A percentile compares a stretch with the other conserved stretches of the same genome.
These are phyloP conservation scores for Atrina japonica DNA, from an alignment of 2,888 invertebrate species.

Conservation along the genomic window DNA sequence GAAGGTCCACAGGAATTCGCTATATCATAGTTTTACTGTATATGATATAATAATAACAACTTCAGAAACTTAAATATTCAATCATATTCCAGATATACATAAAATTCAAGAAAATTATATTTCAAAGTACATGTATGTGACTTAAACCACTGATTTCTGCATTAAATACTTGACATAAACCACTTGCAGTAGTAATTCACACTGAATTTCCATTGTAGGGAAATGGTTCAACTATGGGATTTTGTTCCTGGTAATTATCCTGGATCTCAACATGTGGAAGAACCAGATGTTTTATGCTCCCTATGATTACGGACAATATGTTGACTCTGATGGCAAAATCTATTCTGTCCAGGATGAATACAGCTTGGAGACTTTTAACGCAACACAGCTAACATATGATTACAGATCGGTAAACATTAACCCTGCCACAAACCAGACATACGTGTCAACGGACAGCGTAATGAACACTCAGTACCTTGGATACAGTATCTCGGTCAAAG, in stretches of 20 bases:
- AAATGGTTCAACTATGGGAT: slow-evolving; percentile 84
- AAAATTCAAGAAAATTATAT: too few relatives aligned
- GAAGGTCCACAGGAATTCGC: too few relatives aligned
- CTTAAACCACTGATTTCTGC: too few relatives aligned
- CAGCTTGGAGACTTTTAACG: slow-evolving; percentile 71
- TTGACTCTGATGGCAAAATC: slow-evolving; percentile 79
- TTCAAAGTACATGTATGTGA: too few relatives aligned
- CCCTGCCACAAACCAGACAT: slow-evolving; percentile 78
- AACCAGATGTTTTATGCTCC: slow-evolving; percentile 83
- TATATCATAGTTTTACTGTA: too few relatives aligned
- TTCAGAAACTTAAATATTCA: too few relatives aligned
- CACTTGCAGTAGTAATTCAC: too few relatives aligned
- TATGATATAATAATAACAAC: too few relatives aligned
- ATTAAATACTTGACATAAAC: too few relatives aligned
- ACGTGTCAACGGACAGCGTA: slow-evolving; percentile 79
- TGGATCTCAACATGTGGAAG: slow-evolving; percentile 83
- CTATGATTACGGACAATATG: slow-evolving; percentile 82
- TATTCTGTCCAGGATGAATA: slow-evolving; percentile 68
- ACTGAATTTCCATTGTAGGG: too few relatives aligned
- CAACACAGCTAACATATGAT: slow-evolving; percentile 79
- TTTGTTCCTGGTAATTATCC: slow-evolving; percentile 82
- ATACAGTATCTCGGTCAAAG: slow-evolving; percentile 80
- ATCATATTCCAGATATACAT: too few relatives aligned
- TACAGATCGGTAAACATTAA: slow-evolving; percentile 79
- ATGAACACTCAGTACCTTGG: slow-evolving; percentile 82